Evolutionary conservation across 2,113 vertebrate species (phyloP).

Genomic region (Laticauda colubrina): DNA sequence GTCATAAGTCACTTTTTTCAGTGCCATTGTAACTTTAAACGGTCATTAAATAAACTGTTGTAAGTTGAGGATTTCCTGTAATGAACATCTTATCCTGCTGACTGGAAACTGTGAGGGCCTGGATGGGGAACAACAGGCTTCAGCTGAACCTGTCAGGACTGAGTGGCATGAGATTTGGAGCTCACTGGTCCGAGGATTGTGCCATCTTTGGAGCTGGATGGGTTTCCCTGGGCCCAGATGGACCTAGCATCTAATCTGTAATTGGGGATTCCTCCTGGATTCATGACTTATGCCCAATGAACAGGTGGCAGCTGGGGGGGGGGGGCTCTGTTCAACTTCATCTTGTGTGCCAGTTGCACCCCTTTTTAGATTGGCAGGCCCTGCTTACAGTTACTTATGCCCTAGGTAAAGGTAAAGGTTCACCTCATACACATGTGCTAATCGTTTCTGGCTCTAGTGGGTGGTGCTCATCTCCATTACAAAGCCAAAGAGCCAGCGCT

Average conservation of each 20-base stretch:
- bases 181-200: background rate
- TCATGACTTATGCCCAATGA: background rate
- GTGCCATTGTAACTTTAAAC: too few species aligned
- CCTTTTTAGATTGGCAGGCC: background rate
- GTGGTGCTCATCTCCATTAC: too few species aligned
- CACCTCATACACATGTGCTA: too few species aligned
- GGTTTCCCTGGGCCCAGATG: background rate
- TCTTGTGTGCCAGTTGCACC: background rate
- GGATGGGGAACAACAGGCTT: background rate
- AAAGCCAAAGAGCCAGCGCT: too few species aligned
- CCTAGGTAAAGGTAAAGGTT: background rate
- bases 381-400: background rate
- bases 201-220: background rate
- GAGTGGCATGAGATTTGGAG: background rate
- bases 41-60: too few species aligned
- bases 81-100: background rate
- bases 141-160: background rate
- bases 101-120: background rate
- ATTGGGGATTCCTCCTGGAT: too few species aligned
- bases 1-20: too few species aligned
- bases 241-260: background rate
- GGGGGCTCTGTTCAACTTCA: background rate
- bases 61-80: background rate
- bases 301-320: background rate
- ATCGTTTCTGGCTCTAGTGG: too few species aligned